Conservation (phyloP, 2,113 vertebrate genomes). For the Nycticryphes semicollaris region DNA sequence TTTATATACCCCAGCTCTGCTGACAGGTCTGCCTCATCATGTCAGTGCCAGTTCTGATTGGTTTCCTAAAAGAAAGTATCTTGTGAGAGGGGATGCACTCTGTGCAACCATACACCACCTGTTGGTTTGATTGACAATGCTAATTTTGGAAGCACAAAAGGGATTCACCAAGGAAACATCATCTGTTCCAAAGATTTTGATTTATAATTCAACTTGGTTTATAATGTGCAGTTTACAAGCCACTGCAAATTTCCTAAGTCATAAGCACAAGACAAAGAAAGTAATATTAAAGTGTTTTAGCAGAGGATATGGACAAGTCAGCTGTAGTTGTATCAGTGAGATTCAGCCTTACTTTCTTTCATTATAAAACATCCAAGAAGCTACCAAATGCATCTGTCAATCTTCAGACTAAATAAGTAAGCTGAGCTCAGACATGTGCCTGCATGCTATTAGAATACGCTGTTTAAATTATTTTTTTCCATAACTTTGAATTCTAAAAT, state of each 20-base stretch:
- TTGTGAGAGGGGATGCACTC: constrained; percentile 76
- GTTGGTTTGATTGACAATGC: constrained; percentile 73
- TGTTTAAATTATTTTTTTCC: not conserved
- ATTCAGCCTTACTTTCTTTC: not conserved
- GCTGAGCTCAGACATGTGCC: constrained; percentile 15
- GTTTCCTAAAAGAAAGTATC: constrained; percentile 68
- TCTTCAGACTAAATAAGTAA: constrained; percentile 59
- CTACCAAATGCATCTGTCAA: constrained; percentile 77
- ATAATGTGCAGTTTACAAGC: not conserved
- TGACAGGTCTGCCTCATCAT: constrained; percentile 74
- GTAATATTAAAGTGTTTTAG: not conserved
- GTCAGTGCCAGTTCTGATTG: constrained; percentile 76
- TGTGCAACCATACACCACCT: constrained; percentile 74
- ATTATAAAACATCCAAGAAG: constrained; percentile 17
- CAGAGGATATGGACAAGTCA: not conserved
- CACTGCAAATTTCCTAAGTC: not conserved
- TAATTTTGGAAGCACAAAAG: constrained; percentile 75
- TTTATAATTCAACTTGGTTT: not conserved
- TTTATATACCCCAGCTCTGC: constrained; percentile 88
- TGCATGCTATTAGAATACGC: not conserved
- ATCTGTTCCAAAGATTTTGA: not conserved
- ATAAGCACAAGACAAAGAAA: not conserved
- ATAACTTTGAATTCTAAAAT: not conserved
- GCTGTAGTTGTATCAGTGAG: not conserved
- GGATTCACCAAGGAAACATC: constrained; percentile 54